Evolutionary conservation across 2,888 invertebrate species (phyloP).

Genomic region (Pollenia griseotomentosa): DNA sequence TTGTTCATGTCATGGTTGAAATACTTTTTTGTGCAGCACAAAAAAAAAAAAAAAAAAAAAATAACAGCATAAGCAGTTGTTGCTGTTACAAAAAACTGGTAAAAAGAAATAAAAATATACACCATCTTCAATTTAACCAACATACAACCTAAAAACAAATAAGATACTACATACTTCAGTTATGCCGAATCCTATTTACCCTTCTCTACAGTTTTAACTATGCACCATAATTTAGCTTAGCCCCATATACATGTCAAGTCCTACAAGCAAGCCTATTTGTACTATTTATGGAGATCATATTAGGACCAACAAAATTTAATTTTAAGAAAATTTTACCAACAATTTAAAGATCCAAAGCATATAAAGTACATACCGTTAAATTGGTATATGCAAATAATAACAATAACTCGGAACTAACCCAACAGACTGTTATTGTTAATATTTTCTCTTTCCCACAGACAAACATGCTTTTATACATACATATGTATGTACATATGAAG

Average conservation of each 20-base stretch:
- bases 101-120: not conserved
- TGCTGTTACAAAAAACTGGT: conserved; percentile 33
- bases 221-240: not conserved
- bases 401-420: too few species aligned
- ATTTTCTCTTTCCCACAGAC: not conserved
- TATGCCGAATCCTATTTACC: not conserved
- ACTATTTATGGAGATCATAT: too few species aligned
- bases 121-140: conserved; percentile 23
- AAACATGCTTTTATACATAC: not conserved
- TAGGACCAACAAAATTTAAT: too few species aligned
- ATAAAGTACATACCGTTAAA: too few species aligned
- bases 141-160: not conserved
- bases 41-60: too few species aligned
- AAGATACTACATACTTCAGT: not conserved
- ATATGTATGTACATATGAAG: not conserved
- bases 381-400: too few species aligned
- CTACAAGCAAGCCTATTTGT: too few species aligned
- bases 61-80: conserved; percentile 15
- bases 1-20: conserved; percentile 59
- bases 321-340: too few species aligned
- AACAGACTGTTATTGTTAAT: too few species aligned
- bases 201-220: not conserved
- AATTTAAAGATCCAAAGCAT: too few species aligned
- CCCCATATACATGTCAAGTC: too few species aligned
- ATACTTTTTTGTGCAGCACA: conserved; percentile 16